Conservation (phyloP, 2,888 invertebrate species). For the Dicyrtomina minuta region DNA sequence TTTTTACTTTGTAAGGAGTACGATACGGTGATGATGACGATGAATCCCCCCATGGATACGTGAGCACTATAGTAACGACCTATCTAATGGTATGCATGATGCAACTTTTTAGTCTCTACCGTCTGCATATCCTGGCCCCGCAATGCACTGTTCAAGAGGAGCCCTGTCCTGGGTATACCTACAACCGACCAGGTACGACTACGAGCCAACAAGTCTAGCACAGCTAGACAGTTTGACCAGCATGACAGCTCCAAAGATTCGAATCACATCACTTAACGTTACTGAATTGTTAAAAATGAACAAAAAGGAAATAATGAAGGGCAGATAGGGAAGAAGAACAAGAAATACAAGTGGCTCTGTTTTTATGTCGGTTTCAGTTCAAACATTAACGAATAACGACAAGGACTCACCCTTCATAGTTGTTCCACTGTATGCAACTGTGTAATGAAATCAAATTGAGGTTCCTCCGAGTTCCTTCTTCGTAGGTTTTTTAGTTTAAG, state of each 20-base stretch:
- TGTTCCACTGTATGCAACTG: no score
- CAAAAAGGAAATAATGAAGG: slow-evolving; percentile 24
- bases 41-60: slow-evolving; percentile 14
- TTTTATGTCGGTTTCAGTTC: slow-evolving; percentile 17
- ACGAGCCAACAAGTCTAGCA: slow-evolving; percentile 51
- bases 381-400: slow-evolving; percentile 11
- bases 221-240: slow-evolving; percentile 52
- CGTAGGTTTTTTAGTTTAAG: no score
- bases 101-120: background rate
- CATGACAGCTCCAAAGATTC: slow-evolving; percentile 51
- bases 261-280: slow-evolving; percentile 43
- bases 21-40: background rate
- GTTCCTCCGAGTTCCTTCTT: no score
- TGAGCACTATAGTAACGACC: slow-evolving; percentile 4
- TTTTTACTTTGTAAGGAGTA: background rate
- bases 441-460: no score
- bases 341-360: slow-evolving; percentile 13
- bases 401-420: slow-evolving; percentile 2
- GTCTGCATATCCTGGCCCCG: background rate
- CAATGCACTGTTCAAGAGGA: background rate
- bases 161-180: no score
- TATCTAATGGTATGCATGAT: background rate
- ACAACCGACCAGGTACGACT: no score
- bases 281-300: slow-evolving; percentile 26
- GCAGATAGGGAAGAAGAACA: slow-evolving; percentile 7